Conservation (phyloP, 1,140 invertebrate genomes). For the Muscidifurax raptorellus region DNA sequence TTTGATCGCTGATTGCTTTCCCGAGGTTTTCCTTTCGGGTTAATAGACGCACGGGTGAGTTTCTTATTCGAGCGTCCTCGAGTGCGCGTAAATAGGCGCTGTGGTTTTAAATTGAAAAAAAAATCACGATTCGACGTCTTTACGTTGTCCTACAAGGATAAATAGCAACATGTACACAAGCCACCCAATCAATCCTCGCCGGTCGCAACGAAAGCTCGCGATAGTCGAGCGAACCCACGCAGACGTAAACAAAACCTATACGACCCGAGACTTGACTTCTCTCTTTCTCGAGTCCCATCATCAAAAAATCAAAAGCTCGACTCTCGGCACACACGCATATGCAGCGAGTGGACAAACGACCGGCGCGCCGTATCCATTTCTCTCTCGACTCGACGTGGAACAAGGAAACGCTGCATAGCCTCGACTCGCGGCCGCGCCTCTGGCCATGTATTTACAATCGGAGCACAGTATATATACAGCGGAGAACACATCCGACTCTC, state of each 20-base stretch:
- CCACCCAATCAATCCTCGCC: background rate
- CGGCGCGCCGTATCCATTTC: background rate
- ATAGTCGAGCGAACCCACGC: background rate
- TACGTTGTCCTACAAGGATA: no score
- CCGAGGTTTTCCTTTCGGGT: no score
- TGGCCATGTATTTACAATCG: constrained; percentile 14
- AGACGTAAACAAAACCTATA: background rate
- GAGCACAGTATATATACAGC: background rate
- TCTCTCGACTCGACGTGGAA: background rate
- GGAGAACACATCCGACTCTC: background rate
- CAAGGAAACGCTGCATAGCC: background rate
- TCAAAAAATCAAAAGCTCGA: constrained; percentile 6
- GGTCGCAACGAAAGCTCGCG: no score
- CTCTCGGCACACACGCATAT: background rate
- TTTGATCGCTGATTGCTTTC: no score
- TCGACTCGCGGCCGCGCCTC: background rate
- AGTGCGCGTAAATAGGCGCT: no score
- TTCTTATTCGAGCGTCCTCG: no score
- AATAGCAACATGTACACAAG: no score
- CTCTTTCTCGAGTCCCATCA: background rate
- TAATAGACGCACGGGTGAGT: no score
- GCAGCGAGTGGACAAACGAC: background rate
- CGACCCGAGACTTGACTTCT: no score
- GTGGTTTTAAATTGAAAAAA: no score
- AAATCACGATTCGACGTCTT: no score